Evolutionary conservation across 2,113 vertebrate species (phyloP).

Genomic region (Nesospiza acunhae): DNA sequence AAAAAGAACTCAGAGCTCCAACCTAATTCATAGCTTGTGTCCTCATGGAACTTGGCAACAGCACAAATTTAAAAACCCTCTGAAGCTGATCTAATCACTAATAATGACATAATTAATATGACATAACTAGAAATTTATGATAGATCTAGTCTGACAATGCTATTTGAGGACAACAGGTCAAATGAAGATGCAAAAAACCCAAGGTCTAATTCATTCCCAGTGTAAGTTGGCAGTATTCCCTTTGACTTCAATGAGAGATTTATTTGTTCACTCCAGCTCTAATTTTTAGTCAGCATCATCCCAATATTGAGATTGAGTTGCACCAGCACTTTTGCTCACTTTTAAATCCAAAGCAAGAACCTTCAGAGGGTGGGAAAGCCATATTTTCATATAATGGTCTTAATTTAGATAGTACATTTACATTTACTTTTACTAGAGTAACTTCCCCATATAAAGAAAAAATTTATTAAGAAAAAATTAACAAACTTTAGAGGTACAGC

Average conservation of each 20-base stretch:
- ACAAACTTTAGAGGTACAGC: background rate
- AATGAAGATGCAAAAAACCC: background rate
- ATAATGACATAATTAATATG: slow-evolving; percentile 6
- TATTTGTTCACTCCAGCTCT: background rate
- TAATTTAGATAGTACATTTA: background rate
- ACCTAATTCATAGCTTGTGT: background rate
- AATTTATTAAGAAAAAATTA: background rate
- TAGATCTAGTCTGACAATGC: background rate
- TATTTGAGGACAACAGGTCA: background rate
- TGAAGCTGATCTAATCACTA: slow-evolving; percentile 3
- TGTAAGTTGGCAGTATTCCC: background rate
- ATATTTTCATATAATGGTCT: background rate
- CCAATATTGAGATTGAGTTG: background rate
- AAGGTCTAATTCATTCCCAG: background rate
- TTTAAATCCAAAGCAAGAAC: background rate
- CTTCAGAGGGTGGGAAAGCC: background rate
- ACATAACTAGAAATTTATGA: background rate
- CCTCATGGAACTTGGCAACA: background rate
- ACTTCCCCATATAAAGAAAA: background rate
- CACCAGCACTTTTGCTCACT: background rate
- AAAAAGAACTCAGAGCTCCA: background rate
- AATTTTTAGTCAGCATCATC: background rate
- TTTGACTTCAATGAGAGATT: background rate
- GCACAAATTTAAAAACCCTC: background rate
- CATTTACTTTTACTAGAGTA: background rate